A percentile compares a stretch with the other conserved stretches of the same genome.
These are phyloP conservation scores for Gonocerus acuteangulatus DNA, from an alignment of 2,888 invertebrate genomes.

Conservation along the genomic window DNA sequence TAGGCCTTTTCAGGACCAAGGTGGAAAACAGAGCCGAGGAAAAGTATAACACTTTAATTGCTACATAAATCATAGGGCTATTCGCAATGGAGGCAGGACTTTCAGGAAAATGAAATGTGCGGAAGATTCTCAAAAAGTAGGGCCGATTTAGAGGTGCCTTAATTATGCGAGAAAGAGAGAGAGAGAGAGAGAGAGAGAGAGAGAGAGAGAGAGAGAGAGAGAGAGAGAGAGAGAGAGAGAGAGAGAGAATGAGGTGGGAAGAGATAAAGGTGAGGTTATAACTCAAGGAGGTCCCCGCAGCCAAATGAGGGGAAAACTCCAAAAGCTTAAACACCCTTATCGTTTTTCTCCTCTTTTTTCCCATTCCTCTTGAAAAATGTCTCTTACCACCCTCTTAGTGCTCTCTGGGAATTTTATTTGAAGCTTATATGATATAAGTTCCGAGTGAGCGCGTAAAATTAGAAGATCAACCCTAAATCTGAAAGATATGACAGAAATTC, in stretches of 20 bases:
- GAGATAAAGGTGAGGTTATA: conserved; percentile 14
- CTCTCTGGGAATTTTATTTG: no score
- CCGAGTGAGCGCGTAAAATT: no score
- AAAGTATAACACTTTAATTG: conserved; percentile 20
- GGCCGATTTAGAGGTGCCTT: conserved; percentile 9
- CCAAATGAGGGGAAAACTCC: conserved; percentile 15
- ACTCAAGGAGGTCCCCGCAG: conserved; percentile 7
- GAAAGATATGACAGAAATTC: no score
- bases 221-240: no score
- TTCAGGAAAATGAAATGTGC: conserved; percentile 13
- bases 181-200: not conserved
- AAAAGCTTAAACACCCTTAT: not conserved
- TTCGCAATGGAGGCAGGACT: not conserved
- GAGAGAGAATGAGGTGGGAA: no score
- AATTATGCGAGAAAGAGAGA: conserved; percentile 8
- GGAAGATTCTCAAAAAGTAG: conserved; percentile 14
- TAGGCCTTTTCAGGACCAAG: not conserved
- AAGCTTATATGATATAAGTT: no score
- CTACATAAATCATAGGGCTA: conserved; percentile 10
- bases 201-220: no score
- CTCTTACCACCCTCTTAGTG: no score
- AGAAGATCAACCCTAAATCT: no score
- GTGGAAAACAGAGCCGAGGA: conserved; percentile 1
- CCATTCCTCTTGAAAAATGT: no score
- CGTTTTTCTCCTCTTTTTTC: no score